Evolutionary conservation across 1,140 invertebrate species (phyloP).

Genomic region (Drosophila murphyi): DNA sequence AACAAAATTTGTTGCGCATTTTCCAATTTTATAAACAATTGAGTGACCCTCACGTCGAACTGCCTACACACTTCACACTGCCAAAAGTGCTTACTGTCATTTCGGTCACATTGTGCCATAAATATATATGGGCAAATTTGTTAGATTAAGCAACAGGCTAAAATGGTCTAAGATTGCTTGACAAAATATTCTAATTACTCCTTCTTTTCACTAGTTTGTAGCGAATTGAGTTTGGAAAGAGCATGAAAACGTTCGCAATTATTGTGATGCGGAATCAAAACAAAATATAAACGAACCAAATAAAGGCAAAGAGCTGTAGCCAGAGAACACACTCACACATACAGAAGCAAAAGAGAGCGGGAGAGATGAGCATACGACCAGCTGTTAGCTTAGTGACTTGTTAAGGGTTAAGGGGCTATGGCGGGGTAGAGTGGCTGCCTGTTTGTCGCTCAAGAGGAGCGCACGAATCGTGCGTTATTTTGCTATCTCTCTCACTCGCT

Average conservation of each 20-base stretch:
- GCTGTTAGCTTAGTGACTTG: slow-evolving; percentile 59
- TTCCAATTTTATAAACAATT: slow-evolving; percentile 30
- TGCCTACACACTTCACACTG: slow-evolving; percentile 9
- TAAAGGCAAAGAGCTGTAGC: slow-evolving; percentile 47
- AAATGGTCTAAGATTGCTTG: not conserved
- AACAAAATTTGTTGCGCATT: slow-evolving; percentile 63
- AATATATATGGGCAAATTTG: not conserved
- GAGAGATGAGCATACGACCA: slow-evolving; percentile 41
- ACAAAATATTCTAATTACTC: slow-evolving; percentile 1
- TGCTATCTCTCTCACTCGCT: slow-evolving; percentile 47
- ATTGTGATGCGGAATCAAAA: slow-evolving; percentile 58
- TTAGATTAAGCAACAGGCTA: not conserved
- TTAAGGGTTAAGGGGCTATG: slow-evolving; percentile 1
- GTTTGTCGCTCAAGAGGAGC: slow-evolving; percentile 55
- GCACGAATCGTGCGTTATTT: slow-evolving; percentile 57
- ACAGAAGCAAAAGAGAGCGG: slow-evolving; percentile 33
- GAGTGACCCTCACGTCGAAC: slow-evolving; percentile 3
- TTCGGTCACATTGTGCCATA: not conserved
- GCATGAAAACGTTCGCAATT: slow-evolving; percentile 24
- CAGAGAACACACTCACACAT: slow-evolving; percentile 14
- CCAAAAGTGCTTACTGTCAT: not conserved
- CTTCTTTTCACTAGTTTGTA: not conserved
- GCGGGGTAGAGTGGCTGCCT: slow-evolving; percentile 20
- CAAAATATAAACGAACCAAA: slow-evolving; percentile 63
- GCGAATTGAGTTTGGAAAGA: slow-evolving; percentile 3